phyloP scores from a whole-genome alignment of 2,888 invertebrate species.

The Oligia fasciuncula region DNA sequence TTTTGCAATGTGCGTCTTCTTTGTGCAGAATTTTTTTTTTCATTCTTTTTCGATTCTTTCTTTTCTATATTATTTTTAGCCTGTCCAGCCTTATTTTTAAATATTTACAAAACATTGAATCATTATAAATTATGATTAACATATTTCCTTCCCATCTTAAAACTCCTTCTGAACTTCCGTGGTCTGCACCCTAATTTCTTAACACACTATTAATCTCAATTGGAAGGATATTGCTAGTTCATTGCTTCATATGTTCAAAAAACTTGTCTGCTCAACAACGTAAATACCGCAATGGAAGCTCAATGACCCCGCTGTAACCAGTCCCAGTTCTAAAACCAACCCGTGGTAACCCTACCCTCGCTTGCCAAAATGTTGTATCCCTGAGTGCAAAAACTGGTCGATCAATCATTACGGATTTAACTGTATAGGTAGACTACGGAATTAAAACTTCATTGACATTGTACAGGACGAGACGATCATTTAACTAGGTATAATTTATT shows the following conservation, averaged over 20 bases:
- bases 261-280: too few species aligned
- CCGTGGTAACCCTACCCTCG: constrained; percentile 20
- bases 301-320: neutral
- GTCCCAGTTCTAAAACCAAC: neutral
- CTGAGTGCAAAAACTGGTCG: constrained; percentile 74
- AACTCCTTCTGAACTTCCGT: neutral
- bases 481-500: constrained; percentile 30
- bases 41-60: too few species aligned
- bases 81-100: neutral
- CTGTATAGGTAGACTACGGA: constrained; percentile 74
- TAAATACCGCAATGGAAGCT: neutral
- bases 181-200: too few species aligned
- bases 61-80: neutral
- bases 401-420: constrained; percentile 85
- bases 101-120: neutral
- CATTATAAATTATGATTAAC: neutral
- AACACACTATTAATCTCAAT: too few species aligned
- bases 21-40: too few species aligned
- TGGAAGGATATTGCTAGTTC: too few species aligned
- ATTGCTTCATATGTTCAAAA: too few species aligned
- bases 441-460: constrained; percentile 79
- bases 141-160: neutral
- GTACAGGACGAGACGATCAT: constrained; percentile 34
- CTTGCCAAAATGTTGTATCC: constrained; percentile 54
- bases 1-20: too few species aligned